Base-by-base conservation (phyloP, 2,888 invertebrate species). In the Diaperis boleti region DNA sequence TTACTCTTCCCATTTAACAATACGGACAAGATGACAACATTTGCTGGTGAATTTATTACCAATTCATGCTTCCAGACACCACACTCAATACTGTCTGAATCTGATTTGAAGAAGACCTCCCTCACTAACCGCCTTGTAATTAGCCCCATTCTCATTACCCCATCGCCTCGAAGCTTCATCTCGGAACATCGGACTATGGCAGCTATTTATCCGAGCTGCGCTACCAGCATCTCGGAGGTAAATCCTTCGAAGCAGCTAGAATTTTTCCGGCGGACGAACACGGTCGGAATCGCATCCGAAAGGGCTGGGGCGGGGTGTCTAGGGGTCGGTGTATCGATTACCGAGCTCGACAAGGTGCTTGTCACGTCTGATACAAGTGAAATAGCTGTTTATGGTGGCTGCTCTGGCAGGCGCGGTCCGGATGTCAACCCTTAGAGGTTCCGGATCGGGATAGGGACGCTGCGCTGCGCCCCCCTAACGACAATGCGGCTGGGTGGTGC, bases 361-460 rank as follows among this genome's bases (percentile, higher is more conserved):
- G 80, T 81, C 80, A 80, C 79, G 78, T 80, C 78, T 79, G 78
- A 79, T 79, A 79, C 78, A 79, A 79, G 78, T 76, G 79, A 79
- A 81, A 79, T 79, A 76, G 79, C 79, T 79, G 79, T 80, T 80
- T 79, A 80, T 79, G 77, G 78, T 76, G 74, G 77, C 74, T 73
- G 73, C 68, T 68, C 67, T 66, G 65, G 70, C 69, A 71, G 72
- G 69, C 69, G 72, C 68, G 72, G 68, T 69, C 69, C 69, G 68
- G 71, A 68, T 70, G 69, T 69, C 64, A 64, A 56, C 64, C 64
- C 64, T 64, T 60, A 37, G 64, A 64, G 55, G 64, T 59, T 59
- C 64, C 60, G 60, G 60, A 20, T 64, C 55, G 56, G 52, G 47
- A 52, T 33, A 49, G 56, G 52, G 47, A 52, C 22, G 39, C 42